Base-by-base conservation (phyloP, 1,140 invertebrate genomes). In the Caenorhabditis remanei region DNA sequence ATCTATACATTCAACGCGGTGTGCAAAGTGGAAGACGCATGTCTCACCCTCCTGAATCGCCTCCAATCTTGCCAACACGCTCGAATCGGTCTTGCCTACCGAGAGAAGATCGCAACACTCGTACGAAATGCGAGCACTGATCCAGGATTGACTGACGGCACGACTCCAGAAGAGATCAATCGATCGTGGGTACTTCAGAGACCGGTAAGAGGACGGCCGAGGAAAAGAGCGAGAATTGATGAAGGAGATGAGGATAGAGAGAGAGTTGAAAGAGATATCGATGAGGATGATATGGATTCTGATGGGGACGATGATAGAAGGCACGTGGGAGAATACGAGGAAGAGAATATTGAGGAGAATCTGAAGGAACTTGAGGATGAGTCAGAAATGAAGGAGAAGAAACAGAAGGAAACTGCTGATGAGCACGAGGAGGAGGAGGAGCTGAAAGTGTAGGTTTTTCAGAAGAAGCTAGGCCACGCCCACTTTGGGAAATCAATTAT, bases 1-100 rank as follows among this genome's bases (percentile, higher is more conserved):
- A 79, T 79, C 16, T 79, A 79, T 21, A 79, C 71, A 48, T 79
- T 79, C 46, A 79, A 79, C 46, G 71, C 71, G 8, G n/a, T 79
- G 46, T 79, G 71, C 11, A 79, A 79, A 79, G 71, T 79, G 19
- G 71, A 79, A 50, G 71, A 79, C 46, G 14, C 46, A 19, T 79
- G 71, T 50, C 43, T 79, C 8, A 24, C 43, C 8, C 43, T 79
- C 24, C 40, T 79, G 46, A 79, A 79, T 79, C 71, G 71, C 9
- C 71, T 79, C 0, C 71, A 79, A 79, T 48, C 43, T 1, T 79
- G 71, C 21, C 71, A 79, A 79, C 32, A 79, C 19, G 19, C 71
- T 6, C 43, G 46, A 11, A 14, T 79, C 46, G 71, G 46, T 4
- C 71, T 79, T 8, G 43, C 19, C 4, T 79, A 79, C 24, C 46